Evolutionary conservation across 2,888 invertebrate genomes (phyloP).

Genomic region (Morpho deidamia): DNA sequence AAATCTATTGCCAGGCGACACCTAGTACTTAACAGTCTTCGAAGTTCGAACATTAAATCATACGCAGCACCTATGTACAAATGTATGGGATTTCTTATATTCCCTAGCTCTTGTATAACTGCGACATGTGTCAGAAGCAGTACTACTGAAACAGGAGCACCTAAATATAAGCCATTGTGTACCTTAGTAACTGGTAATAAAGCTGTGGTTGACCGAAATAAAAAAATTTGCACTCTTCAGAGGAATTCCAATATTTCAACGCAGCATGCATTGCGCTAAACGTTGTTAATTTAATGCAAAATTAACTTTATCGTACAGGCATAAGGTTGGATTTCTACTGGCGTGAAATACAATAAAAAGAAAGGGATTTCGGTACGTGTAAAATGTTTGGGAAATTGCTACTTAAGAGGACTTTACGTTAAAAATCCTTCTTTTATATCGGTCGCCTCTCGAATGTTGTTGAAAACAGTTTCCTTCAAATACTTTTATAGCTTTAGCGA

Average conservation of each 20-base stretch:
- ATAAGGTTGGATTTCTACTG: constrained; percentile 2
- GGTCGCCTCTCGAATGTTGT: constrained; percentile 11
- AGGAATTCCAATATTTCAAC: constrained; percentile 20
- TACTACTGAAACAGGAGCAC: neutral
- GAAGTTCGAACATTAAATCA: too few relatives aligned
- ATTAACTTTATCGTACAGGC: neutral
- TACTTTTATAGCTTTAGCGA: neutral
- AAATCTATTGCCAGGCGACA: too few relatives aligned
- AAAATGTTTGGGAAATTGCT: constrained; percentile 22
- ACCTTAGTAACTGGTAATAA: constrained; percentile 2
- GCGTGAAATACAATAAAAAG: neutral
- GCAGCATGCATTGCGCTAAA: constrained; percentile 11
- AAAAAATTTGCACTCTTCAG: constrained; percentile 6
- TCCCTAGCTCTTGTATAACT: constrained; percentile 10
- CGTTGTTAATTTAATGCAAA: neutral
- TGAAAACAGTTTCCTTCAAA: constrained; percentile 6
- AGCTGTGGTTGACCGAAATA: neutral
- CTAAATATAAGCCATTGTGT: neutral
- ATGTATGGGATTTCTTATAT: constrained; percentile 6
- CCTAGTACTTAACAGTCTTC: too few relatives aligned
- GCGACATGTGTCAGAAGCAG: constrained; percentile 15
- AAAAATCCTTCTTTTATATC: constrained; percentile 7
- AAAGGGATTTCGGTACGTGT: constrained; percentile 12
- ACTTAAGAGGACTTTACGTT: constrained; percentile 11
- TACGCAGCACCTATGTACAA: neutral